Conservation (phyloP, 2,888 invertebrate species). For the Actias luna region DNA sequence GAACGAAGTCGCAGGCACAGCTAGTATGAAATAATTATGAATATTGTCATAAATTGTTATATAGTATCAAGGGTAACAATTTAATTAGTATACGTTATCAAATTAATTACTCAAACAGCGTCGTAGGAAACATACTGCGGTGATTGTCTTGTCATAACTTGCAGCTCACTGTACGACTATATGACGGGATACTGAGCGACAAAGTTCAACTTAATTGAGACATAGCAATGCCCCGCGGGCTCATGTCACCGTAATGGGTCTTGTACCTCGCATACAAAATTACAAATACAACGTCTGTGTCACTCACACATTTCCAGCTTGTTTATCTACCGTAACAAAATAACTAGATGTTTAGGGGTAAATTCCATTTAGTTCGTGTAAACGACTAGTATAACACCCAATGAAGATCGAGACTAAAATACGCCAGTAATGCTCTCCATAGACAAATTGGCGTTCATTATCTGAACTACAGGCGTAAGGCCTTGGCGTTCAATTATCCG, state of each 20-base stretch:
- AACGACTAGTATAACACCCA: too few relatives aligned
- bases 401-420: too few relatives aligned
- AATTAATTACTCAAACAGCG: conserved; percentile 58
- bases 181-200: conserved; percentile 60
- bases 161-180: conserved; percentile 37
- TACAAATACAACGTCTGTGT: conserved; percentile 38
- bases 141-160: conserved; percentile 41
- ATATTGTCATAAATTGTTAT: neutral
- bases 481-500: too few relatives aligned
- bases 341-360: too few relatives aligned
- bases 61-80: neutral
- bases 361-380: too few relatives aligned
- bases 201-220: conserved; percentile 74
- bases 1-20: neutral
- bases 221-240: conserved; percentile 62
- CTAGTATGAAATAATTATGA: neutral
- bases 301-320: conserved; percentile 5
- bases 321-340: conserved; percentile 12
- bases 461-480: too few relatives aligned
- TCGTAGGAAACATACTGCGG: conserved; percentile 24
- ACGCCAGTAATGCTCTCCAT: too few relatives aligned
- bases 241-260: conserved; percentile 56
- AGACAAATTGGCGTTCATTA: too few relatives aligned
- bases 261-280: conserved; percentile 65
- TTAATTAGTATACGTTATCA: conserved; percentile 16